Evolutionary conservation across 2,797 vertebrate genomes (phyloP), one percentile per base, ranked within the genome.

Genomic region (Semaprochilodus insignis): DNA sequence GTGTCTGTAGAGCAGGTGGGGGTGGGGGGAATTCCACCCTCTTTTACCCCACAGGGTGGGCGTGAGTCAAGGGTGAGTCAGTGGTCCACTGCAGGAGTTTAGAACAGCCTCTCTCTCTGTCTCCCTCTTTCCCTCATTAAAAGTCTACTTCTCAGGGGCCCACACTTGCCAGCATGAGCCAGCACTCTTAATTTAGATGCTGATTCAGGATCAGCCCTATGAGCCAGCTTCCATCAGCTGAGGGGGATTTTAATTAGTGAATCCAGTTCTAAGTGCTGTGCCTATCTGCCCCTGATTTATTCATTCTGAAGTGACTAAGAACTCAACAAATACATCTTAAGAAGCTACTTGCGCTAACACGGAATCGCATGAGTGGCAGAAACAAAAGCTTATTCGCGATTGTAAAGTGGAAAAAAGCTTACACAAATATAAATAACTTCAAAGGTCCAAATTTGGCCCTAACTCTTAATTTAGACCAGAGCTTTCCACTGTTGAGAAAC

Each of bases 51-150:
- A 82, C 63, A 82, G 77, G 55, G 57, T 51, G 67, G 62, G 59
- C 27, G 4, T 87, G 88, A 86, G 80, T 88, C 82, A 83, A 60
- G 76, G 40, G 48, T 87, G 81, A 88, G 82, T 88, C 82, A 87
- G 44, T 67, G 59, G 76, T 69, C 70, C 69, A 13, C n/a, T 54
- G 40, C 54, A 48, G 78, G 76, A 82, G 74, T 44, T 85, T 60
- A 71, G n/a, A 77, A 77, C 51, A 34, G 34, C n/a, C 40, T 62
- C 52, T 62, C 60, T 55, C 11, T 59, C 34, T n/a, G 10, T 74
- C 69, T 27, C 74, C 23, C 51, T 72, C 34, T 34, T 21, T 74
- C 44, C 74, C 62, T 80, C 48, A 66, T 79, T 77, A 55, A 74
- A 31, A 76, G 57, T 80, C 77, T 27, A 55, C 59, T 72, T 72